phyloP scores from a whole-genome alignment of 2,113 vertebrate species.

The Polypterus bichir region DNA sequence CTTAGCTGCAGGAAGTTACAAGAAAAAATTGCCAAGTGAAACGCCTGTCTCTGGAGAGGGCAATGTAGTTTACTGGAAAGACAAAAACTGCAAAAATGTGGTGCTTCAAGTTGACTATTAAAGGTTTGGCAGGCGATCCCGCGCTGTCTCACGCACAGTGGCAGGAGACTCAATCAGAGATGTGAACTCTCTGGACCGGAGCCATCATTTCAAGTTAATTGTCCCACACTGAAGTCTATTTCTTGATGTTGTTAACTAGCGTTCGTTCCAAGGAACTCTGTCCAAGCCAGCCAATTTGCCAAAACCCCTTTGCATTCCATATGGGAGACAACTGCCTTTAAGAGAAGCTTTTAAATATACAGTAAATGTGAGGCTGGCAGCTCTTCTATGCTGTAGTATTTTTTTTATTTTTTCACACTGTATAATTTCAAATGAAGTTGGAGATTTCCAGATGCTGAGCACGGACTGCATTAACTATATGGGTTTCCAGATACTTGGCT shows the following conservation, averaged over 20 bases:
- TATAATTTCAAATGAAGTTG: conserved; percentile 5
- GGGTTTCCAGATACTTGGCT: no score
- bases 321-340: conserved; percentile 30
- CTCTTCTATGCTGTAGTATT: conserved; percentile 44
- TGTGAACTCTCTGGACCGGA: conserved; percentile 41
- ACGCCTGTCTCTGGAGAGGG: no score
- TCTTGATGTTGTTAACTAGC: conserved; percentile 56
- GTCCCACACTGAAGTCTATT: conserved; percentile 44
- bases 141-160: background rate
- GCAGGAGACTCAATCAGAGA: conserved; percentile 29
- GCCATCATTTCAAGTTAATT: conserved; percentile 47
- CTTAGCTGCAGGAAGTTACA: no score
- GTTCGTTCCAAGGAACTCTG: conserved; percentile 53
- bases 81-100: no score
- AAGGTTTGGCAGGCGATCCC: no score
- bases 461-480: no score
- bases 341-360: conserved; percentile 30
- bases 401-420: conserved; percentile 16
- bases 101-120: no score
- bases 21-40: no score
- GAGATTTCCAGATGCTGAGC: no score
- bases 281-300: conserved; percentile 51
- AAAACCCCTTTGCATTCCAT: conserved; percentile 56
- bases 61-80: no score
- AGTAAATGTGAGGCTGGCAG: conserved; percentile 51